phyloP scores from a whole-genome alignment of 2,797 vertebrate genomes.

The Heteromormyrus szaboi region DNA sequence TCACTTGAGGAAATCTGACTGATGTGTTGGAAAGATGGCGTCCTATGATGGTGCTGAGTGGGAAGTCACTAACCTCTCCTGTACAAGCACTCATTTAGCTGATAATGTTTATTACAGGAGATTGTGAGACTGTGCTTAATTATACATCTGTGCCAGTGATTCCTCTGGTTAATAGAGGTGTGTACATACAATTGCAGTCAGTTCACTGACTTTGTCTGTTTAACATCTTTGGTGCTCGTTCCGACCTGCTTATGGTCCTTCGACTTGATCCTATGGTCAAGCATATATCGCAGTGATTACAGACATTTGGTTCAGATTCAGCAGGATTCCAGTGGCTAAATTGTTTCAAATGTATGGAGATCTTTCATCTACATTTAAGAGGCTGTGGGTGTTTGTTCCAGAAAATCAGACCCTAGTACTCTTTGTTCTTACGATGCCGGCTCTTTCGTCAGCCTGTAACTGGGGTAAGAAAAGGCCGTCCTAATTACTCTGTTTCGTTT shows the following conservation, averaged over 20 bases:
- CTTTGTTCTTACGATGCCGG: neutral
- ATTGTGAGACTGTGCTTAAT: neutral
- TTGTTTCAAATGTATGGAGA: neutral
- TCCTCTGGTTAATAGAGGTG: neutral
- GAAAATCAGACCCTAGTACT: neutral
- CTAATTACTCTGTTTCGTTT: slow-evolving; percentile 5
- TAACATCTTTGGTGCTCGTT: neutral
- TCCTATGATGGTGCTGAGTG: neutral
- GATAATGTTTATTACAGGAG: neutral
- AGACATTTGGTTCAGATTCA: neutral
- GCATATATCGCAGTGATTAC: neutral
- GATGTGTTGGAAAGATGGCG: neutral
- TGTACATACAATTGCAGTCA: neutral
- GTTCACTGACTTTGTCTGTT: neutral
- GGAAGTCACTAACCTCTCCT: neutral
- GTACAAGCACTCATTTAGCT: neutral
- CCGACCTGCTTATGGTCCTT: neutral
- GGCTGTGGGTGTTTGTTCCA: neutral
- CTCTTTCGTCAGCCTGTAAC: neutral
- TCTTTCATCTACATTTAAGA: neutral
- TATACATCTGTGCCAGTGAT: neutral
- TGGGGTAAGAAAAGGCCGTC: slow-evolving; percentile 47
- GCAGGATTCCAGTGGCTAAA: neutral
- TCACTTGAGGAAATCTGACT: neutral
- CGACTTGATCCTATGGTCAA: neutral